Evolutionary conservation across 2,797 vertebrate genomes (phyloP).

Genomic region (Nyctibius grandis): DNA sequence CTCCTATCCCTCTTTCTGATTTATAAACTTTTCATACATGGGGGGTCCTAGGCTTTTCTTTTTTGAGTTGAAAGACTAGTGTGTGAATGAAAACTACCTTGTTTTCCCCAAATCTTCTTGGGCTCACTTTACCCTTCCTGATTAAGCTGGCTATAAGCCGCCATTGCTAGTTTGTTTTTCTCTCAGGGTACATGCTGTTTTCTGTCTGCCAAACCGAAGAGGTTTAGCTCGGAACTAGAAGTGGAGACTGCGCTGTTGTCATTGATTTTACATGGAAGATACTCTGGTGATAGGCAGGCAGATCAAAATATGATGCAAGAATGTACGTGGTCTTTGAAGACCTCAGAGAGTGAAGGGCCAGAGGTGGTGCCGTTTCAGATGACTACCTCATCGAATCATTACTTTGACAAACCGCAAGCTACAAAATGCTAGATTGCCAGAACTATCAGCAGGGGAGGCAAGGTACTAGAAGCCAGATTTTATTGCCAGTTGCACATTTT

Average conservation of each 20-base stretch:
- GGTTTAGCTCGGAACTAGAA: background rate
- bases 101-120: background rate
- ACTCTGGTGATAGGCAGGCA: background rate
- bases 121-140: background rate
- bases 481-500: background rate
- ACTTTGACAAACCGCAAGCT: background rate
- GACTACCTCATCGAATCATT: background rate
- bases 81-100: background rate
- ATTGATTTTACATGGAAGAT: background rate
- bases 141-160: background rate
- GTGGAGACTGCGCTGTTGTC: background rate
- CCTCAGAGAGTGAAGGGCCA: background rate
- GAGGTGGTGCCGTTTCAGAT: background rate
- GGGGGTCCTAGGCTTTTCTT: background rate
- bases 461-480: background rate
- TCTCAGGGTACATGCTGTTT: background rate
- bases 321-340: background rate
- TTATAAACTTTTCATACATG: background rate
- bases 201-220: background rate
- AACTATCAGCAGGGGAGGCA: background rate
- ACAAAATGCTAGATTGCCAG: background rate
- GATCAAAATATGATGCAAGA: background rate
- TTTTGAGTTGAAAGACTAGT: background rate
- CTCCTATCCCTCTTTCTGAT: background rate
- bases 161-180: background rate